Conservation (phyloP, 2,797 vertebrate genomes). For the Cacajao melanocephalus region DNA sequence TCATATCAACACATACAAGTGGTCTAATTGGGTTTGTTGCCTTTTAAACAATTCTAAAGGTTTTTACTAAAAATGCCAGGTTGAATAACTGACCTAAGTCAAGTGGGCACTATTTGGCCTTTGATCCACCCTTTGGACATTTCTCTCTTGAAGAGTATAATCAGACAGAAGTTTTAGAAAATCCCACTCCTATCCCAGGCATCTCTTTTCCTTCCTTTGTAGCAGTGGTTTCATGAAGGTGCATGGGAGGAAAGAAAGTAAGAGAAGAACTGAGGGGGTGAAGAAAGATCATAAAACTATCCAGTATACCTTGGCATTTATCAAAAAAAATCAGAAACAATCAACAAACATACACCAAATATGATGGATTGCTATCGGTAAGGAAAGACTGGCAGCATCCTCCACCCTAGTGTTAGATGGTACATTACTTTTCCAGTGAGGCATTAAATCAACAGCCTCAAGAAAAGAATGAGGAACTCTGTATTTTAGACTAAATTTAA, state of each 20-base stretch:
- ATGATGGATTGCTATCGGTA: background rate
- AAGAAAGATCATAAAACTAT: background rate
- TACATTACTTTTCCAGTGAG: background rate
- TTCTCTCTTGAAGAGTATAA: background rate
- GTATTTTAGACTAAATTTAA: background rate
- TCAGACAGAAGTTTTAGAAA: background rate
- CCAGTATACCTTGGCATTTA: background rate
- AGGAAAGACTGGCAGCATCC: background rate
- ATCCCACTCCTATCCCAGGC: background rate
- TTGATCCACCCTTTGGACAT: background rate
- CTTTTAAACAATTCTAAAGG: background rate
- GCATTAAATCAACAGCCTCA: background rate
- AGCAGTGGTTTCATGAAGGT: background rate
- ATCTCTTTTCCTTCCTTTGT: background rate
- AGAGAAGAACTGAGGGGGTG: background rate
- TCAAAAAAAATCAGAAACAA: background rate
- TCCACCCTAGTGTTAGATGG: background rate
- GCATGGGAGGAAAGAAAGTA: background rate
- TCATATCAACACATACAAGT: background rate
- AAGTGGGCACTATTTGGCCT: background rate
- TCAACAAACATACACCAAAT: background rate
- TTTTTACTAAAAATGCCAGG: background rate
- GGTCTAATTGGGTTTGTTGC: background rate
- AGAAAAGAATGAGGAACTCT: background rate
- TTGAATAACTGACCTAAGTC: background rate